Base-by-base conservation (phyloP, 2,888 invertebrate genomes). In the Watsonalla cultraria region DNA sequence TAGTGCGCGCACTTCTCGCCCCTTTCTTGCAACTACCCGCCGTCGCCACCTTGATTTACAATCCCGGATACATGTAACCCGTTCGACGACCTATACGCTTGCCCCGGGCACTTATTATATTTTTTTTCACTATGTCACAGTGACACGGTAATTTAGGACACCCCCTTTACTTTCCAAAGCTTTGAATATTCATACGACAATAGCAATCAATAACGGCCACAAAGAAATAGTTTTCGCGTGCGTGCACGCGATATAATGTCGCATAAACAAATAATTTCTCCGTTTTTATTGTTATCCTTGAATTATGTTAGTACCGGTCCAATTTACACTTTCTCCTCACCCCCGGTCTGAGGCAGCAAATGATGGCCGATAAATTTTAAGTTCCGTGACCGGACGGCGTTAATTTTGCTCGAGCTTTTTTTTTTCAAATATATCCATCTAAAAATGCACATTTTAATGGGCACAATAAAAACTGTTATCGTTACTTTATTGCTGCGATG, bases 121-220 rank as follows among this genome's bases (percentile, higher is more conserved):
- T 87, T 86, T 86, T 87, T 84, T 81, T 82, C 82, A 82, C 82
- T 82, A 72, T 87, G 87, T 88, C 89, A 88, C 81, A 84, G 76
- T 88, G 90, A 89, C 88, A 88, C 85, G 78, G 78, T 88, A 88
- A 89, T 90, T 88, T 86, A 87, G 87, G 87, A 86, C 89, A 82
- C 84, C 83, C 83, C 85, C 82, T 84, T 77, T 82, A 84, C 84
- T 86, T 88, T 84, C 79, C 84, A 79, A 87, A 89, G 81, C 72
- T 82, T 78, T 90, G 90, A 90, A 90, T 90, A 90, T 90, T 90
- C 89, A 90, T 90, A 89, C 81, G 82, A 80, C 82, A 84, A 84
- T 84, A 84, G 87, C 85, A 89, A 90, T 90, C 90, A 89, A 90
- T 90, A 90, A 86, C 82, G 77, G 78, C 78, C 77, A 85, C 86